Evolutionary conservation across 2,113 vertebrate species (phyloP).

Genomic region (Megaceryle torquata): DNA sequence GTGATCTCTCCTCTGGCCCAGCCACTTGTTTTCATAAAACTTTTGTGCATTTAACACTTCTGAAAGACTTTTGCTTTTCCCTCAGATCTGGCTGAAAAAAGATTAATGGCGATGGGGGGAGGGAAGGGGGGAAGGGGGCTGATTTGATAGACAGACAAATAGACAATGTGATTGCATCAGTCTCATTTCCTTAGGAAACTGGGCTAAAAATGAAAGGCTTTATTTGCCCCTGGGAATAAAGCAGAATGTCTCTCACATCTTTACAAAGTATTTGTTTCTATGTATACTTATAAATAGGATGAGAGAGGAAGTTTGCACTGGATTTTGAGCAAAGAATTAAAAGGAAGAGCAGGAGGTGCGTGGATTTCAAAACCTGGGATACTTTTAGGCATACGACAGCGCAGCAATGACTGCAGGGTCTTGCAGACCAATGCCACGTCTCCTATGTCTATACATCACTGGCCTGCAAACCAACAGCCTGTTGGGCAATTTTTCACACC

Average conservation of each 20-base stretch:
- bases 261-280: slow-evolving; percentile 54
- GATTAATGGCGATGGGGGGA: not conserved
- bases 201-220: slow-evolving; percentile 62
- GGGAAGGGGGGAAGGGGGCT: not conserved
- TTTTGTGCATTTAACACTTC: not conserved
- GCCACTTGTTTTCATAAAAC: not conserved
- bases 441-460: not conserved
- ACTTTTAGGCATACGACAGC: not conserved
- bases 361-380: not conserved
- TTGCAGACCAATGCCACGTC: not conserved
- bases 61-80: not conserved
- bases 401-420: not conserved
- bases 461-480: not conserved
- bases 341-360: not conserved
- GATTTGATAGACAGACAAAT: slow-evolving; percentile 46
- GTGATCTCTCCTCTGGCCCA: not conserved
- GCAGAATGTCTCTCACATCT: slow-evolving; percentile 61
- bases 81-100: not conserved
- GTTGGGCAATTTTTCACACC: not conserved
- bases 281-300: slow-evolving; percentile 55
- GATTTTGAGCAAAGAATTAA: slow-evolving; percentile 30
- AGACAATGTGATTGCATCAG: slow-evolving; percentile 67
- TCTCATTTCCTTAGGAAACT: slow-evolving; percentile 66
- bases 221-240: slow-evolving; percentile 53
- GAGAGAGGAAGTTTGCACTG: slow-evolving; percentile 56